Evolutionary conservation across 37 sponge, comb jelly and placozoan species (phyloP), one percentile per base, ranked within the genome.

Genomic region (Oscarella lobularis): DNA sequence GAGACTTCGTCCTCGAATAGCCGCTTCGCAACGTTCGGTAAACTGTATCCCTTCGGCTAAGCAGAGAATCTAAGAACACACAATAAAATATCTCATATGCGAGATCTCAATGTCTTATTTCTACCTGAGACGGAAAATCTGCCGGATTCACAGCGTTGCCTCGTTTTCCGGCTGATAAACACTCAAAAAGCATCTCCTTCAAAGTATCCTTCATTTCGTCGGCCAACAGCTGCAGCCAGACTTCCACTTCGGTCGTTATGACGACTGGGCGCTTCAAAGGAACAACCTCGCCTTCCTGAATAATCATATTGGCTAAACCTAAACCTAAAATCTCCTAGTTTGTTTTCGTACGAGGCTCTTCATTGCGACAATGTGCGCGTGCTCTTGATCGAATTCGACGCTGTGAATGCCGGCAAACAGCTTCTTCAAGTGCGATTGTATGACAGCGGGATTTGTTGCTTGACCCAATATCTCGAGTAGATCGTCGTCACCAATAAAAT

Each of bases 401-500:
- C 76, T 81, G 78, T 94, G 89, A 65, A 98, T 98, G 0, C 99
- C 99, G 48, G 99, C 99, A 84, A 90, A 98, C 60, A 98, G 84
- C 75, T 98, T 98, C 92, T 93, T 94, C 67, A 98, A 85, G 78
- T 94, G 95, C 20, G 89, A 74, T 74, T 94, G 99, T 65, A 98
- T 98, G 70, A 98, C 87, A 5, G 32, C 40, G 0, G 95, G 92
- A 9, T 98, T 91, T 35, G 92, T 98, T 36, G 92, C 81, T 75
- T 98, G 99, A 2, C 99, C 99, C 65, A 98, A 83, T 31, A 98
- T 98, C 89, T 98, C 99, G 72, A 98, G 79, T 40, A 98, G 83
- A 40, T 98, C 99, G 32, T 98, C 99, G 67, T 98, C 99, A 31
- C 99, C 99, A 69, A 98, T 86, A 75, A 98, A 98, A 79, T 91